Base-by-base conservation (phyloP, 2,113 vertebrate genomes). In the Cephalopterus ornatus region DNA sequence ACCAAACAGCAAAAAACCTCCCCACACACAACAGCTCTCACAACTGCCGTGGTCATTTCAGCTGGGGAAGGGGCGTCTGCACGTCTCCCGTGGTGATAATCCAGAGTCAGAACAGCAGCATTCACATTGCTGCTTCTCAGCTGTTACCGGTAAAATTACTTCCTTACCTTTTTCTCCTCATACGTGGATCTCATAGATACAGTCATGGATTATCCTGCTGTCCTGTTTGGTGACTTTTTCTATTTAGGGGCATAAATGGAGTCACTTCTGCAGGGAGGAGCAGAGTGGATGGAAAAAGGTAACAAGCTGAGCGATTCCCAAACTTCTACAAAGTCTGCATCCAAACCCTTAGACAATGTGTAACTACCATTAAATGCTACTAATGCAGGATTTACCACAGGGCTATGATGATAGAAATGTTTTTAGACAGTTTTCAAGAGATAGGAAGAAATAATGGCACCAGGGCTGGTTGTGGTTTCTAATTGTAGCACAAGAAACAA, bases 151-250 rank as follows among this genome's bases (percentile, higher is more conserved):
- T 70, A 32, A 88, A 85, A 59, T 47, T 20, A 37, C 27, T 33
- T 59, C 23, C 11, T 39, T 56, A 24, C 1, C 16, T 65, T 66
- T 61, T 33, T 4, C 26, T 8, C 16, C 55, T 74, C 56, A 6
- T n/a, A 23, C 15, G 86, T 71, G 2, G 2, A 6, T 58, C 35
- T 65, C 6, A 0, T 26, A 18, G 12, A 2, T 4, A 12, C 3
- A 33, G 28, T 70, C 41, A 62, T 8, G 10, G 76, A 37, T 71
- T 67, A 32, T n/a, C 68, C 75, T 66, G 28, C 32, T 81, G 15
- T 58, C 37, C 17, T 42, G 5, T 30, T 41, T 20, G n/a, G 26
- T 70, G 37, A 68, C 14, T 62, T 61, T 65, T 59, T 56, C 42
- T 89, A 1, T 53, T 42, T 5, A 66, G 33, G 23, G 46, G 41